Evolutionary conservation across 1,140 invertebrate species (phyloP).

Genomic region (Luehdorfia chinensis): DNA sequence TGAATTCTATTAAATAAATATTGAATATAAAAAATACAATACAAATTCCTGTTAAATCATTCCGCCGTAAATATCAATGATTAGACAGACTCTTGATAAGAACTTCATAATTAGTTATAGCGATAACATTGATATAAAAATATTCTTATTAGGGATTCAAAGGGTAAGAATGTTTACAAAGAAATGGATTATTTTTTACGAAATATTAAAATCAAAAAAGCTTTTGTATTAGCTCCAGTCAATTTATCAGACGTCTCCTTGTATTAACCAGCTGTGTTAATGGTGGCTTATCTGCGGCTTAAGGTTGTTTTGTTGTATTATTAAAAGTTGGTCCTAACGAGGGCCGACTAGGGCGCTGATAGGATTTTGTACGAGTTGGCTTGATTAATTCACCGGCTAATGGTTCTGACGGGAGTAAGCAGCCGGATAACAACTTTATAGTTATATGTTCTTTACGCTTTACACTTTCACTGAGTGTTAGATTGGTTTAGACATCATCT

Average conservation of each 20-base stretch:
- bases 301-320: conserved; percentile 51
- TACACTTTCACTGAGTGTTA: conserved; percentile 4
- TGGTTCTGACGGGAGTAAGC: conserved; percentile 28
- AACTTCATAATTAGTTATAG: no score
- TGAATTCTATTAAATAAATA: background rate
- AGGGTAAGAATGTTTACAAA: no score
- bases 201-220: conserved; percentile 22
- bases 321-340: conserved; percentile 51
- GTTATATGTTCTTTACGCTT: background rate
- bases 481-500: background rate
- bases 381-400: conserved; percentile 44
- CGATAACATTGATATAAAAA: no score
- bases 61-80: no score
- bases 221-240: conserved; percentile 27
- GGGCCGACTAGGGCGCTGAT: conserved; percentile 31
- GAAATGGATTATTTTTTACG: no score
- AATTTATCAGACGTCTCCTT: conserved; percentile 51
- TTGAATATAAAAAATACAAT: background rate
- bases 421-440: conserved; percentile 1
- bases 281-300: conserved; percentile 42
- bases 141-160: no score
- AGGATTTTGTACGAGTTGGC: conserved; percentile 21
- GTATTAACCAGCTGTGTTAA: conserved; percentile 59
- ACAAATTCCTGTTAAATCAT: no score
- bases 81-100: no score